Evolutionary conservation across 2,113 vertebrate genomes (phyloP).

Genomic region (Cheilinus undulatus): DNA sequence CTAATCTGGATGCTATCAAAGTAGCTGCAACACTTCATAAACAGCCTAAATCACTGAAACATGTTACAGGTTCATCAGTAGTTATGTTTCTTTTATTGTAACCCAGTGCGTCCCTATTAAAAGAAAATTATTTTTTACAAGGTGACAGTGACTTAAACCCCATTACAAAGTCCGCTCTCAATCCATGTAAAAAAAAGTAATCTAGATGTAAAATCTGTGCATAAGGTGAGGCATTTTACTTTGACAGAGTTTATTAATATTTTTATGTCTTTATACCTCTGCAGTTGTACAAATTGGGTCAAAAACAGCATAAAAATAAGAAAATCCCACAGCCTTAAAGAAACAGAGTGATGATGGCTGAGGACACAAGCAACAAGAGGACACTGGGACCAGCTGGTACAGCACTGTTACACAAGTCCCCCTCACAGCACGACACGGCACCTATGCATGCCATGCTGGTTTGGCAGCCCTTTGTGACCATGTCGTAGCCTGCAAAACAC

Average conservation of each 20-base stretch:
- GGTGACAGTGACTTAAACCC: too few relatives aligned
- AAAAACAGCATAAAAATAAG: neutral
- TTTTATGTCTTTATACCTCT: neutral
- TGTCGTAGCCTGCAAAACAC: slow-evolving; percentile 26
- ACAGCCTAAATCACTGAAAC: too few relatives aligned
- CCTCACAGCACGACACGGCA: slow-evolving; percentile 51
- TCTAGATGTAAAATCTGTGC: too few relatives aligned
- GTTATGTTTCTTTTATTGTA: too few relatives aligned
- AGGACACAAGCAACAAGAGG: slow-evolving; percentile 50
- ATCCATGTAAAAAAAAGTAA: too few relatives aligned
- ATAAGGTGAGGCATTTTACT: too few relatives aligned
- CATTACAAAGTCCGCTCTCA: too few relatives aligned
- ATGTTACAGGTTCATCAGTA: too few relatives aligned
- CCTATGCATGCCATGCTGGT: fast-evolving
- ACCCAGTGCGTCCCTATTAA: too few relatives aligned
- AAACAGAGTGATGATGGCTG: slow-evolving; percentile 31
- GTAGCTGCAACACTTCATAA: too few relatives aligned
- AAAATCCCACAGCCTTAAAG: slow-evolving; percentile 27
- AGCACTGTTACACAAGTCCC: slow-evolving; percentile 64
- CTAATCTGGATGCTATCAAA: too few relatives aligned
- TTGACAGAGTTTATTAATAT: neutral
- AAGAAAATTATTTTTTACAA: too few relatives aligned
- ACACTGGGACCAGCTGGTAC: slow-evolving; percentile 15
- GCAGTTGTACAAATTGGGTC: neutral
- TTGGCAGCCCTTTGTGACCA: slow-evolving; percentile 57